phyloP scores from a whole-genome alignment of 2,888 invertebrate species.

The Netelia inedita region DNA sequence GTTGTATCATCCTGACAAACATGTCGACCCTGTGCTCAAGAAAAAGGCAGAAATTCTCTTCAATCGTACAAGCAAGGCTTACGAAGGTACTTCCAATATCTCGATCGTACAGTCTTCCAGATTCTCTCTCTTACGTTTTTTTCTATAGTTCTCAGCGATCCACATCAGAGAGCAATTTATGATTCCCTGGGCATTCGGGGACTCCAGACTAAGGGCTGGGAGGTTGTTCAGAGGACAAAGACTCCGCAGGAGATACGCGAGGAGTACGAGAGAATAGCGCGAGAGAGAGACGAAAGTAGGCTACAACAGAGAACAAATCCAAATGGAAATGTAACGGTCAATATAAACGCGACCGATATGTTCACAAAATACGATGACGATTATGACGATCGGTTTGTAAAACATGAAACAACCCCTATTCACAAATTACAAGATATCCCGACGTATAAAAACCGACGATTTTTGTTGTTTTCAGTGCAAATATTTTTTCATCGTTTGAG shows the following conservation, averaged over 20 bases:
- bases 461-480: slow-evolving; percentile 79
- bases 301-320: slow-evolving; percentile 97
- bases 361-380: slow-evolving; percentile 93
- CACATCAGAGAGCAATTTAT: slow-evolving; percentile 97
- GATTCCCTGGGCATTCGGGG: slow-evolving; percentile 93
- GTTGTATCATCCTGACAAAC: slow-evolving; percentile 99
- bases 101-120: not conserved
- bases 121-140: slow-evolving; percentile 12
- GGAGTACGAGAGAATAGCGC: slow-evolving; percentile 96
- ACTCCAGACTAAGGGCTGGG: slow-evolving; percentile 97
- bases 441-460: not conserved
- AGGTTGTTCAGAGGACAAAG: slow-evolving; percentile 95
- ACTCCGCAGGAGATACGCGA: slow-evolving; percentile 98
- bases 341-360: slow-evolving; percentile 96
- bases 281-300: slow-evolving; percentile 94
- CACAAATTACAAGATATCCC: not conserved
- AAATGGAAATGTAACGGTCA: slow-evolving; percentile 93
- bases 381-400: slow-evolving; percentile 87
- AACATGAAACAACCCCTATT: not conserved
- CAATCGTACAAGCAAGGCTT: slow-evolving; percentile 96
- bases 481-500: slow-evolving; percentile 91
- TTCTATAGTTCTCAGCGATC: slow-evolving; percentile 93
- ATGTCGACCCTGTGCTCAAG: slow-evolving; percentile 93
- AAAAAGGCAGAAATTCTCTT: slow-evolving; percentile 97
- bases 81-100: slow-evolving; percentile 90